phyloP scores from a whole-genome alignment of 1,140 invertebrate genomes.

The Carposina sasakii region DNA sequence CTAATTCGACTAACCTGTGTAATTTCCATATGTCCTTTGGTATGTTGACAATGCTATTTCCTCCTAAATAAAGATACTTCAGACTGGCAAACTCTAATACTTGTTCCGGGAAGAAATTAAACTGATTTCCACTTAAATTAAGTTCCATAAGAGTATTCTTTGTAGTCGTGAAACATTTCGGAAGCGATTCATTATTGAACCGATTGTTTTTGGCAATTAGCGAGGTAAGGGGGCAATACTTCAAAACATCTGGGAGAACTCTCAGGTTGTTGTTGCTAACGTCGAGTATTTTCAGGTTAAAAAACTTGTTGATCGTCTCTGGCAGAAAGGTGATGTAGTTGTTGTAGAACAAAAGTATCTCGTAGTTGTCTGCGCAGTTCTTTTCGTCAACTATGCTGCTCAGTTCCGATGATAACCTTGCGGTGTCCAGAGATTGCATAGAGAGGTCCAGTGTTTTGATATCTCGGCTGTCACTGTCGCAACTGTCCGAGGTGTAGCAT shows the following conservation, averaged over 20 bases:
- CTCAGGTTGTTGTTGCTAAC: slow-evolving; percentile 90
- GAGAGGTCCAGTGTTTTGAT: slow-evolving; percentile 81
- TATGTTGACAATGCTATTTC: slow-evolving; percentile 87
- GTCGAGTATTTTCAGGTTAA: slow-evolving; percentile 83
- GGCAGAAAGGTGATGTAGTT: slow-evolving; percentile 77
- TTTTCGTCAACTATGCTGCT: slow-evolving; percentile 72
- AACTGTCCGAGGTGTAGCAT: slow-evolving; percentile 85
- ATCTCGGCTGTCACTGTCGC: slow-evolving; percentile 80
- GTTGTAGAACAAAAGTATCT: slow-evolving; percentile 81
- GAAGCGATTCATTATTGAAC: slow-evolving; percentile 85
- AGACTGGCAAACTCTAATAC: slow-evolving; percentile 84
- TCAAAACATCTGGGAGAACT: slow-evolving; percentile 82
- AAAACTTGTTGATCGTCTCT: slow-evolving; percentile 75
- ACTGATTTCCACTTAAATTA: slow-evolving; percentile 93
- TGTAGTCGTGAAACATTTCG: slow-evolving; percentile 83
- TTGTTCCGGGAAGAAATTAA: slow-evolving; percentile 89
- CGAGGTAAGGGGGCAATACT: slow-evolving; percentile 79
- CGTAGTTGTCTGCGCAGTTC: slow-evolving; percentile 74
- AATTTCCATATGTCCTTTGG: slow-evolving; percentile 88
- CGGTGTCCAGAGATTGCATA: slow-evolving; percentile 76
- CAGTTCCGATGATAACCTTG: slow-evolving; percentile 74
- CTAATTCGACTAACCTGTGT: slow-evolving; percentile 75
- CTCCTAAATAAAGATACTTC: slow-evolving; percentile 91
- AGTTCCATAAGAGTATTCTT: slow-evolving; percentile 81
- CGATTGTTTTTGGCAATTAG: slow-evolving; percentile 92